A percentile compares a stretch with the other conserved stretches of the same genome.
Evolutionary conservation across 2,888 invertebrate genomes (phyloP).

Genomic region (Callinectes sapidus): DNA sequence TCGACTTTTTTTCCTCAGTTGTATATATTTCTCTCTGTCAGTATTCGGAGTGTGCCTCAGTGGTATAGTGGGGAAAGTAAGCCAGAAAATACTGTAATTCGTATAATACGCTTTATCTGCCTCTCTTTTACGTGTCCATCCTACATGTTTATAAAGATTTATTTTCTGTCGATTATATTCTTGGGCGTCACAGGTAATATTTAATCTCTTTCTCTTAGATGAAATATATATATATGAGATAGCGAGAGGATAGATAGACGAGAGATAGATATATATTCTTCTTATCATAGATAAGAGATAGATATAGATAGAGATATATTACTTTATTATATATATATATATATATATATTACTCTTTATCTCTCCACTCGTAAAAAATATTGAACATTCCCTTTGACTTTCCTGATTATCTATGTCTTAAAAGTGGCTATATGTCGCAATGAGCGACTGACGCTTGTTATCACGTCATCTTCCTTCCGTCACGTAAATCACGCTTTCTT

Average conservation of each 20-base stretch:
- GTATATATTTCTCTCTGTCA: neutral
- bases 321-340: no score
- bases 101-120: neutral
- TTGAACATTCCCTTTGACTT: neutral
- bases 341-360: no score
- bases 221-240: neutral
- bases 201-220: neutral
- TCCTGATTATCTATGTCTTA: neutral
- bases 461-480: neutral
- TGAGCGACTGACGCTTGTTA: neutral
- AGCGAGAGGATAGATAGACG: no score
- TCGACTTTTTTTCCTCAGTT: neutral
- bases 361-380: neutral
- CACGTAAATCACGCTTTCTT: neutral
- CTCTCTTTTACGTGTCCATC: neutral
- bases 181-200: constrained; percentile 26
- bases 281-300: no score
- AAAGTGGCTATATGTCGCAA: neutral
- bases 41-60: neutral
- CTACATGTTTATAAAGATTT: neutral
- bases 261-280: no score
- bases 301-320: no score
- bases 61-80: constrained; percentile 3
- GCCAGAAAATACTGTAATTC: neutral
- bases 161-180: neutral